A percentile compares a stretch with the other conserved stretches of the same genome.
phyloP scores from a whole-genome alignment of 2,888 invertebrate genomes.

The Odontothrips loti region DNA sequence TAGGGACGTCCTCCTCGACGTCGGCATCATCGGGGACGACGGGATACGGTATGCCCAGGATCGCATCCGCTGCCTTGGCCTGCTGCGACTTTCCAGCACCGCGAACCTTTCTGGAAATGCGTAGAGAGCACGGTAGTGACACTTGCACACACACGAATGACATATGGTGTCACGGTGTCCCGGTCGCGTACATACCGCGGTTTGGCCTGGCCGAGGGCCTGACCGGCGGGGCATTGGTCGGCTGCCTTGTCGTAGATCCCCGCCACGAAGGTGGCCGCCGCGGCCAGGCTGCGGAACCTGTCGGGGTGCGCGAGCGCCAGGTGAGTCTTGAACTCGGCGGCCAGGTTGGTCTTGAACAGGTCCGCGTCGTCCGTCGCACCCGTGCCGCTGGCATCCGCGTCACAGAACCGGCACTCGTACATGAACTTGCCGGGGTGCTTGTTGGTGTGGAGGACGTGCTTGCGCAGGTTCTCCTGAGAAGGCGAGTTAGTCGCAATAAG shows the following conservation, averaged over 20 bases:
- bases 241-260: constrained; percentile 49
- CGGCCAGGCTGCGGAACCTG: constrained; percentile 50
- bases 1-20: background rate
- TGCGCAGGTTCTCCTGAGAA: constrained; percentile 75
- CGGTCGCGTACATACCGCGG: background rate
- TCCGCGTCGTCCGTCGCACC: constrained; percentile 35
- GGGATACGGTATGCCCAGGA: background rate
- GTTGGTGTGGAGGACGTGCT: constrained; percentile 74
- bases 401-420: constrained; percentile 71
- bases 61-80: too few species aligned
- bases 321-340: constrained; percentile 64
- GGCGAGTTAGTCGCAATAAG: background rate
- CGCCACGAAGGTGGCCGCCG: constrained; percentile 52
- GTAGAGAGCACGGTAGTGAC: too few species aligned
- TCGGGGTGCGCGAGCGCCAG: constrained; percentile 55
- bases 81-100: too few species aligned
- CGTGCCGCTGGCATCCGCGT: background rate
- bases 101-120: too few species aligned
- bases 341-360: constrained; percentile 59
- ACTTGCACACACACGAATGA: too few species aligned
- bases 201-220: background rate
- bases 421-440: constrained; percentile 73
- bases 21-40: background rate
- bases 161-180: too few species aligned
- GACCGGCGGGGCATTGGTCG: constrained; percentile 39